Evolutionary conservation across 2,888 invertebrate species (phyloP).

Genomic region (Callyntrura sp.): DNA sequence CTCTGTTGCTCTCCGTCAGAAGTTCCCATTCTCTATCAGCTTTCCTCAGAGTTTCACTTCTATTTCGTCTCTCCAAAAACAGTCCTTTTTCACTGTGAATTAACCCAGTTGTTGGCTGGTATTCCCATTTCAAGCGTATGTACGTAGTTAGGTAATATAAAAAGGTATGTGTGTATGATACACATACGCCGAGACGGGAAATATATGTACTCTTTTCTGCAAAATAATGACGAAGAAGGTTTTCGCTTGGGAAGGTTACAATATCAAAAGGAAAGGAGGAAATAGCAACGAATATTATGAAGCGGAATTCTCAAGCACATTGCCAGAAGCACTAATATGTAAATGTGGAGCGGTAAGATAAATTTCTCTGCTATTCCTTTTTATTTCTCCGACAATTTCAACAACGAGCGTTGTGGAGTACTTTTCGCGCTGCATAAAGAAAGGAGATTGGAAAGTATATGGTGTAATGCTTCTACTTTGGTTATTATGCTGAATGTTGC

Average conservation of each 20-base stretch:
- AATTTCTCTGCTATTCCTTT: slow-evolving; percentile 21
- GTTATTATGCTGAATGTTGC: background rate
- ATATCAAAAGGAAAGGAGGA: slow-evolving; percentile 13
- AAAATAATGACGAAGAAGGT: background rate
- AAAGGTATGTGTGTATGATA: background rate
- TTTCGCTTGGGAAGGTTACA: slow-evolving; percentile 23
- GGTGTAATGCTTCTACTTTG: background rate
- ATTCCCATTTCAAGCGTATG: slow-evolving; percentile 32
- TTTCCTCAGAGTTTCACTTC: slow-evolving; percentile 42
- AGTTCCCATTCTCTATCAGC: slow-evolving; percentile 5
- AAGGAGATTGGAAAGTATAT: slow-evolving; percentile 2
- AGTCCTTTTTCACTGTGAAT: slow-evolving; percentile 17
- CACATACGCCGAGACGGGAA: background rate
- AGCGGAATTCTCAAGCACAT: slow-evolving; percentile 54
- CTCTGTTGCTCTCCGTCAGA: slow-evolving; percentile 18
- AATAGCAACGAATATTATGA: slow-evolving; percentile 33
- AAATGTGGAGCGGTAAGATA: slow-evolving; percentile 52
- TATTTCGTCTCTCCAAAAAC: slow-evolving; percentile 34
- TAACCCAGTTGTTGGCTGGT: slow-evolving; percentile 55
- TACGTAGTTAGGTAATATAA: background rate
- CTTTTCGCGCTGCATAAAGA: slow-evolving; percentile 13
- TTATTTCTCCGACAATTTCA: slow-evolving; percentile 29
- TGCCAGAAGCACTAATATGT: slow-evolving; percentile 57
- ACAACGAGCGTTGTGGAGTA: background rate
- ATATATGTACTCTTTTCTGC: background rate